These are phyloP conservation scores for Eulemur mongoz DNA, from an alignment of 2,797 vertebrate species.

Conservation along the genomic window DNA sequence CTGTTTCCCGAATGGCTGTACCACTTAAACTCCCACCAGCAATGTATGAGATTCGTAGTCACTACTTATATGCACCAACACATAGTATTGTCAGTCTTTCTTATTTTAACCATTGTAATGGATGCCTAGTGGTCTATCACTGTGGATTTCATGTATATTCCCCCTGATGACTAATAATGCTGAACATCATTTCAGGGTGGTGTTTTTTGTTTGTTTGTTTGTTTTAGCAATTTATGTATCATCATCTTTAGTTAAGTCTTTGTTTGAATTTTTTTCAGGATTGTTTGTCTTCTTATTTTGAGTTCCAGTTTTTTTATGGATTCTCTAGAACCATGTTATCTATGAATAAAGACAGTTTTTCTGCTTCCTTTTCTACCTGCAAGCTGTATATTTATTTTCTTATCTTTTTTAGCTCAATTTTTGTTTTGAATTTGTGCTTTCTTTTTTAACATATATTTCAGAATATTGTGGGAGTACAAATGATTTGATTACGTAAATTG, in stretches of 20 bases:
- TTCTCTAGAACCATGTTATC: not conserved
- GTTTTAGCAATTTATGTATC: not conserved
- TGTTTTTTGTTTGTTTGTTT: not conserved
- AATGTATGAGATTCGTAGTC: not conserved
- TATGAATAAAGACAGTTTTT: not conserved
- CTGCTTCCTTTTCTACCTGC: not conserved
- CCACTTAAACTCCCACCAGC: not conserved
- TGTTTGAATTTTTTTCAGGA: not conserved
- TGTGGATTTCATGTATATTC: not conserved
- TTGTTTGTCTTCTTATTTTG: not conserved
- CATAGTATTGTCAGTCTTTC: not conserved
- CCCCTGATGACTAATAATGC: not conserved
- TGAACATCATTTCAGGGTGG: not conserved
- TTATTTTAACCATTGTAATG: not conserved
- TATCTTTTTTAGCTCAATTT: no score
- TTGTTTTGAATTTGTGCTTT: no score
- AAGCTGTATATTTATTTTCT: not conserved
- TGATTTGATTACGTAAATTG: no score
- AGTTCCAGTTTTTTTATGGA: not conserved
- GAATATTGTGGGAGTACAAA: no score
- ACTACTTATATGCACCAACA: not conserved
- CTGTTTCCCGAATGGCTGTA: not conserved
- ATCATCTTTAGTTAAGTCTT: not conserved
- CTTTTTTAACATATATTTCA: no score
- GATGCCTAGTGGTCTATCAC: not conserved